Percentiles rank a stretch among this genome's conserved stretches.
Conservation (phyloP, 2,888 invertebrate species). For the Oxystoma pomonae region DNA sequence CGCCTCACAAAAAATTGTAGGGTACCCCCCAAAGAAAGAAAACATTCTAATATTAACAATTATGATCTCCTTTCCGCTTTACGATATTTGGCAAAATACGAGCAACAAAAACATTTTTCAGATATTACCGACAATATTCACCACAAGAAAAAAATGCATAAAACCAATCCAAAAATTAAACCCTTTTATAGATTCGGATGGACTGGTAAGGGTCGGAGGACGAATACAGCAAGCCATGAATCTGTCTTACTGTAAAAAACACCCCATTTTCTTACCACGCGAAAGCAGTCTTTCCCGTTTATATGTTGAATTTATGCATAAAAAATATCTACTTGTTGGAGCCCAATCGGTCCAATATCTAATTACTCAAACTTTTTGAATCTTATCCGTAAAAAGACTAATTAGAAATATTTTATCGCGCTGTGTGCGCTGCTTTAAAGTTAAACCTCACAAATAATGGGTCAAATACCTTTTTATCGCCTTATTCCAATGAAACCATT, state of each 20-base stretch:
- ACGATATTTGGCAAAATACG: neutral
- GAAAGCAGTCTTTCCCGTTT: constrained; percentile 1
- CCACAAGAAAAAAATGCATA: neutral
- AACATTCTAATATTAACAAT: neutral
- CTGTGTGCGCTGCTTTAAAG: neutral
- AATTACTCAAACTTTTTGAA: neutral
- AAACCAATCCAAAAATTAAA: neutral
- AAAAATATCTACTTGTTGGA: neutral
- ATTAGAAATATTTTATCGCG: neutral
- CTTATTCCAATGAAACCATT: neutral
- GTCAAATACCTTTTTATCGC: neutral
- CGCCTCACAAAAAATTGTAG: neutral
- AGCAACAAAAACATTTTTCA: constrained; percentile 3
- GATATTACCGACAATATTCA: neutral
- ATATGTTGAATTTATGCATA: neutral
- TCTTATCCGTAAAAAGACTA: neutral
- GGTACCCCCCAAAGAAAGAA: neutral
- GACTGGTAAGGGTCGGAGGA: neutral
- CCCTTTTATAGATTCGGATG: neutral
- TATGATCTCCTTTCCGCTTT: neutral
- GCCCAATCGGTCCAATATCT: neutral
- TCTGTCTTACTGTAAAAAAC: neutral
- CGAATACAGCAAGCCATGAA: neutral
- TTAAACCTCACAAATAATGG: constrained; percentile 1
- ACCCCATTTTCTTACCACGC: neutral